Evolutionary conservation across 1,140 invertebrate species (phyloP).

Genomic region (Drosophila kanapiae): DNA sequence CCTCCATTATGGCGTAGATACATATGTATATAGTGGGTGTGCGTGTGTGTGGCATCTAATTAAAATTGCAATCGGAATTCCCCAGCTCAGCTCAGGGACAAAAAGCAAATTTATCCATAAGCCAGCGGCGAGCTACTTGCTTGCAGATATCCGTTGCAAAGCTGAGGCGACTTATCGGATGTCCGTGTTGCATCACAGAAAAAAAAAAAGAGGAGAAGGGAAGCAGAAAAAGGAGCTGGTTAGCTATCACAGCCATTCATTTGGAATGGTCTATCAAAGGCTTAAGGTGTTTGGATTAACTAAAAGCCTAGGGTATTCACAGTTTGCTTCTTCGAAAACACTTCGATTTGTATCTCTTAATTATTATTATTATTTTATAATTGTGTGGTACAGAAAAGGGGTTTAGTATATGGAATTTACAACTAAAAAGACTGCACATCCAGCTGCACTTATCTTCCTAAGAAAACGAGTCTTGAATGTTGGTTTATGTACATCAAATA

Average conservation of each 20-base stretch:
- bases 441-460: no score
- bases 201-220: neutral
- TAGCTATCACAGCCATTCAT: neutral
- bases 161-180: conserved; percentile 22
- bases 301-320: no score
- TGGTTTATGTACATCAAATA: no score
- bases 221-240: neutral
- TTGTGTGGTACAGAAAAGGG: no score
- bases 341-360: no score
- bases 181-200: neutral
- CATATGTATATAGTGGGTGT: conserved; percentile 2
- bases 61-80: conserved; percentile 73
- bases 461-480: no score
- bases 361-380: no score
- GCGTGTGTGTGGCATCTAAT: conserved; percentile 58
- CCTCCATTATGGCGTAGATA: conserved; percentile 7
- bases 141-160: conserved; percentile 14
- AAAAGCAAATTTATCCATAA: conserved; percentile 44
- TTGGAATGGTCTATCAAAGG: conserved; percentile 27
- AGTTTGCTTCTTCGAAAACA: neutral
- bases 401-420: no score
- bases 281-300: neutral
- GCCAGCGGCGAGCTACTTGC: conserved; percentile 28
- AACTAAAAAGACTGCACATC: no score
- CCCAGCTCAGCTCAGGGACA: conserved; percentile 45